Evolutionary conservation across 37 sponge, comb jelly and placozoan genomes (phyloP), one percentile per base, ranked within the genome.

Genomic region (Oscarella lobularis): DNA sequence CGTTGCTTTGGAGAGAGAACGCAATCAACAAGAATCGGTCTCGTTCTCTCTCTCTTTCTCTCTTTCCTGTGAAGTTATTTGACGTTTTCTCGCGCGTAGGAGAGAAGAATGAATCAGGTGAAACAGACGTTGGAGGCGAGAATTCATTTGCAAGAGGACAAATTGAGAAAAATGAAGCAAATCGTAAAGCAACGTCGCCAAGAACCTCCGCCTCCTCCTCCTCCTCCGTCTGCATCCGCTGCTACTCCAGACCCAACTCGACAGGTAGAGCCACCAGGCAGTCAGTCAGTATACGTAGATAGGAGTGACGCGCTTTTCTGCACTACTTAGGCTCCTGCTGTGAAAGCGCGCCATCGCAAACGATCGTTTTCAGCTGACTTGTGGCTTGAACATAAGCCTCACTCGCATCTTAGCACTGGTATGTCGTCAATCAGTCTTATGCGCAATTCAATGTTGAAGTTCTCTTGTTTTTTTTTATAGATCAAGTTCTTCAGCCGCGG

Each of bases 361-460:
- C 82, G 94, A 5, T 86, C 89, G 20, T 31, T 83, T 38, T 87
- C 91, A 48, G 60, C 60, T 20, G 60, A 48, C 9, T 27, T 20
- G 14, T 94, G 88, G 88, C 40, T 94, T 72, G 91, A 90, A 33
- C 95, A 94, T 82, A 85, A 85, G 33, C 95, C 95, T 14, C 4
- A 76, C 0, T 71, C 39, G 40, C 82, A 76, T 34, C 74, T 94
- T 31, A 75, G 83, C 2, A 83, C 75, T 54, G 88, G 88, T 41
- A 68, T 38, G 9, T 2, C 1, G 5, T 20, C 60, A 48, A 48
- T 48, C 60, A 48, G 9, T n/a, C n/a, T n/a, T n/a, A n/a, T n/a
- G n/a, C n/a, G n/a, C n/a, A n/a, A n/a, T n/a, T n/a, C n/a, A n/a
- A n/a, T n/a, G n/a, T n/a, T n/a, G n/a, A 29, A 20, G 9, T 0